Evolutionary conservation across 2,113 vertebrate species (phyloP).

Genomic region (Tauraco erythrolophus): DNA sequence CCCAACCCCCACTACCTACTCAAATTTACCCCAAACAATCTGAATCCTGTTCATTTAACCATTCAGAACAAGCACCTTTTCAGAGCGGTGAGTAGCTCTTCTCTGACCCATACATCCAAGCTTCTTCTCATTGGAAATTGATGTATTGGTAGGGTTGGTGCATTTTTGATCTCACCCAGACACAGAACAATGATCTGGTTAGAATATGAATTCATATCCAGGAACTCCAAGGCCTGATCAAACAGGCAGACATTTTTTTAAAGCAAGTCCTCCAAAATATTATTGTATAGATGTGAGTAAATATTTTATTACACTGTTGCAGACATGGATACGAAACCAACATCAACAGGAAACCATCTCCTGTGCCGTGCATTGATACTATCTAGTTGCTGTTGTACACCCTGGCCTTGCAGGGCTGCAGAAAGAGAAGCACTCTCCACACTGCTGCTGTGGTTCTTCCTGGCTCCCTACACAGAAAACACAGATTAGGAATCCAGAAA

Average conservation of each 20-base stretch:
- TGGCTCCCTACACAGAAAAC: not conserved
- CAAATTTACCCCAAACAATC: not conserved
- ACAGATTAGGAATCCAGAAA: not conserved
- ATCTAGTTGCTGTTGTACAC: not conserved
- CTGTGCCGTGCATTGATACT: fast-evolving
- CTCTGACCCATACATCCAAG: not conserved
- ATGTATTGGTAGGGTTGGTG: not conserved
- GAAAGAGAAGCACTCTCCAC: not conserved
- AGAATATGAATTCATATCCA: not conserved
- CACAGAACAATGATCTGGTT: not conserved
- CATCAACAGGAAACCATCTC: not conserved
- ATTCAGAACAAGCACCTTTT: not conserved
- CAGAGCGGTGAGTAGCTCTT: not conserved
- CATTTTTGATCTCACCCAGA: not conserved
- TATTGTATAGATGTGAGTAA: not conserved
- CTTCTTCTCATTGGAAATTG: not conserved
- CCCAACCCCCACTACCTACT: not conserved
- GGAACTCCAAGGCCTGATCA: not conserved
- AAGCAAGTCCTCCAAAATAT: not conserved
- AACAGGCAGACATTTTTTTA: not conserved
- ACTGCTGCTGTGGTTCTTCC: not conserved
- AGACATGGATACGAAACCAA: not conserved
- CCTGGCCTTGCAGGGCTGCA: not conserved
- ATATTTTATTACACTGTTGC: not conserved
- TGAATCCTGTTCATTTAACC: not conserved